phyloP scores from a whole-genome alignment of 2,113 vertebrate species.

The Dolichallabes microphthalmus region DNA sequence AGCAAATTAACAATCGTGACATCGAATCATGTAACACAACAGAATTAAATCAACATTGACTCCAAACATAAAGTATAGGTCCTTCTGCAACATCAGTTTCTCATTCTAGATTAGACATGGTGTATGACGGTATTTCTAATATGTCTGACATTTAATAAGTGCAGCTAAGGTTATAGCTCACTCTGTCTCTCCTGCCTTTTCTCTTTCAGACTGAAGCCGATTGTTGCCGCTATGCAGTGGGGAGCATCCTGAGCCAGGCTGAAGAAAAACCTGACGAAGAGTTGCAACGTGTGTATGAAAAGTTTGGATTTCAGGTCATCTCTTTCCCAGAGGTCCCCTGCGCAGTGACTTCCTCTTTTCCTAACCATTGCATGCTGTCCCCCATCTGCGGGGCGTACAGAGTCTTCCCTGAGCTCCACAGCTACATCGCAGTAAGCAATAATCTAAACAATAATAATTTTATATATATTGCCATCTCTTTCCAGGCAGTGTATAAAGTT shows the following conservation, averaged over 20 bases:
- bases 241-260: conserved; percentile 87
- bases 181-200: not conserved
- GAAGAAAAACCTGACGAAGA: conserved; percentile 75
- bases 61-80: not conserved
- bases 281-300: conserved; percentile 80
- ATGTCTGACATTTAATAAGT: not conserved
- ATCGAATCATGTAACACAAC: not conserved
- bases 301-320: conserved; percentile 86
- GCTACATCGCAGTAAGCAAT: conserved; percentile 84
- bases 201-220: conserved; percentile 36
- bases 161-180: not conserved
- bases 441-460: conserved; percentile 21
- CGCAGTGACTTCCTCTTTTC: conserved; percentile 84
- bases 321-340: conserved; percentile 88
- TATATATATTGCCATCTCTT: not conserved
- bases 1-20: too few relatives aligned
- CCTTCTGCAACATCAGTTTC: not conserved
- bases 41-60: not conserved
- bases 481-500: not conserved
- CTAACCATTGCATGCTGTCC: conserved; percentile 78
- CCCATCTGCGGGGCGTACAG: conserved; percentile 77
- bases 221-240: conserved; percentile 61
- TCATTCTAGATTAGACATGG: not conserved
- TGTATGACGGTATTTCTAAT: not conserved
- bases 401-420: conserved; percentile 81